phyloP scores from a whole-genome alignment of 2,888 invertebrate species.

The Chrysotoxum bicinctum region DNA sequence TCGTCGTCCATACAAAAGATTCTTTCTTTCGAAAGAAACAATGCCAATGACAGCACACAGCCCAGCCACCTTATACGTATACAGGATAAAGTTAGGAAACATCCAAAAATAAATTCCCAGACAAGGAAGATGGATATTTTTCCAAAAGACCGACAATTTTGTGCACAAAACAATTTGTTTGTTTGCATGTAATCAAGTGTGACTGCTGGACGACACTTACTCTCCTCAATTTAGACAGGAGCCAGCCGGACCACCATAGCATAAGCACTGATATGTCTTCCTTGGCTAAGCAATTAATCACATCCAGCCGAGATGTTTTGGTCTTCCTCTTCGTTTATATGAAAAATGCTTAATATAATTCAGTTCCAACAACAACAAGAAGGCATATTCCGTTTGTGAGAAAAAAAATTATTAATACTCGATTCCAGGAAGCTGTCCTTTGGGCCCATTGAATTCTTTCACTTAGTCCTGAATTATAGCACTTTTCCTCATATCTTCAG shows the following conservation, averaged over 20 bases:
- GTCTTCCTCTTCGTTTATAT: slow-evolving; percentile 25
- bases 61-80: not conserved
- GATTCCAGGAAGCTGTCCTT: slow-evolving; percentile 34
- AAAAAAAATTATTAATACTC: slow-evolving; percentile 62
- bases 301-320: slow-evolving; percentile 19
- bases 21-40: not conserved
- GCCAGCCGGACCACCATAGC: not conserved
- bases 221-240: slow-evolving; percentile 33
- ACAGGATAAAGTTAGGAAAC: slow-evolving; percentile 26
- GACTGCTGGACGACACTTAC: slow-evolving; percentile 64
- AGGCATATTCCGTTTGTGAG: not conserved
- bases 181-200: slow-evolving; percentile 66
- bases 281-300: slow-evolving; percentile 62
- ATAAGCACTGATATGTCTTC: slow-evolving; percentile 42
- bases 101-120: slow-evolving; percentile 63
- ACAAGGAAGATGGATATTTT: slow-evolving; percentile 40
- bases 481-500: slow-evolving; percentile 52
- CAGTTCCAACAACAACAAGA: not conserved
- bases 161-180: slow-evolving; percentile 66
- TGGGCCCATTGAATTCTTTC: slow-evolving; percentile 55
- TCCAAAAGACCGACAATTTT: slow-evolving; percentile 42
- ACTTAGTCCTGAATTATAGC: slow-evolving; percentile 71
- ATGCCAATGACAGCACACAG: slow-evolving; percentile 1
- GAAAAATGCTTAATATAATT: not conserved
- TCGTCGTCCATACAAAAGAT: slow-evolving; percentile 7